Evolutionary conservation across 2,113 vertebrate genomes (phyloP), one percentile per base, ranked within the genome.

Genomic region (Zeus faber): DNA sequence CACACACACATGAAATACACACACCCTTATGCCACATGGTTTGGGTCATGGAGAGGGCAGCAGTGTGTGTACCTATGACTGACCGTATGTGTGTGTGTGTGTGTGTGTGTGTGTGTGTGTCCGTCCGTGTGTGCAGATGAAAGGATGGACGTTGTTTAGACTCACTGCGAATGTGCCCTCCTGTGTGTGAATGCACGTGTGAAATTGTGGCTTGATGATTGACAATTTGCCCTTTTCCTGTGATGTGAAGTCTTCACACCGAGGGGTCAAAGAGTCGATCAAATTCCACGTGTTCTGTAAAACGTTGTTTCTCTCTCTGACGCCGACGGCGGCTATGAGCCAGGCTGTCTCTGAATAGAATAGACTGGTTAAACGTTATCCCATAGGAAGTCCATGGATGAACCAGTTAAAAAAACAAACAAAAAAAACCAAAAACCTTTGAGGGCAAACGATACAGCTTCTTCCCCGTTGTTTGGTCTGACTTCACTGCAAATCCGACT

Each of bases 1-100:
- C 49, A 8, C 8, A 50, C 45, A 20, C 17, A 51, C 49, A 16
- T 3, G 6, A 31, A 14, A 18, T 14, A 29, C 48, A 50, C 48
- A 49, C n/a, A 27, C 47, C 1, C 33, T 25, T 39, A 33, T 29
- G 20, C 16, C 49, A 49, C 46, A 29, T 18, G 24, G 14, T 22
- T 4, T 10, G 39, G 76, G 71, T 81, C 74, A 70, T 1, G 27
- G 51, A 31, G 2, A 72, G 58, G 70, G 53, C 54, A 40, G 21
- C 3, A 27, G 25, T 18, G 18, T 40, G 25, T 1, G 27, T 20
- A 33, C 17, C 14, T 9, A 33, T 22, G 4, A 16, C 3, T 16
- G 0, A 33, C 41, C 27, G 44, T 57, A 23, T 33, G 16, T 41
- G 26, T 29, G 26, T 22, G 49, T 35, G 23, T 11, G 37, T 41